phyloP scores from a whole-genome alignment of 2,888 invertebrate species.

The Drosophila aldrichi region DNA sequence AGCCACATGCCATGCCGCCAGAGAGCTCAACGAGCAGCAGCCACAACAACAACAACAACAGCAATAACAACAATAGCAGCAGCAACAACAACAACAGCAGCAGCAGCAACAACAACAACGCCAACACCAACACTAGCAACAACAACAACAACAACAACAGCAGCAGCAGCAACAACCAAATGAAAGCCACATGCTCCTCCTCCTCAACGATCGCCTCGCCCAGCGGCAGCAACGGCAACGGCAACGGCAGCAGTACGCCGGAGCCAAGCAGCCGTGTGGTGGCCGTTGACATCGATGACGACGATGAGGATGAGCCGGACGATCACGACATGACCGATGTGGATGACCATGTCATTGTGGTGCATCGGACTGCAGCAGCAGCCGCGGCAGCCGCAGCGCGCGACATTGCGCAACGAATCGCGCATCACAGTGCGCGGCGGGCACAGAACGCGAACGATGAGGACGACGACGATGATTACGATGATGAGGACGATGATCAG shows the following conservation, averaged over 20 bases:
- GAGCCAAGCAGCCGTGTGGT: constrained; percentile 51
- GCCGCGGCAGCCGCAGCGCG: constrained; percentile 62
- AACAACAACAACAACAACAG: constrained; percentile 22
- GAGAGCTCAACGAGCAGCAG: constrained; percentile 39
- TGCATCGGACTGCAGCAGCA: constrained; percentile 47
- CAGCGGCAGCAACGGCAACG: constrained; percentile 64
- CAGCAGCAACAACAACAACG: constrained; percentile 62
- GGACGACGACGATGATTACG: constrained; percentile 58
- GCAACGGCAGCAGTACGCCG: constrained; percentile 28
- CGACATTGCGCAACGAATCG: constrained; percentile 67
- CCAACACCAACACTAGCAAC: constrained; percentile 41
- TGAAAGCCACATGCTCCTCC: constrained; percentile 54
- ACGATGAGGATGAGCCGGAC: constrained; percentile 37
- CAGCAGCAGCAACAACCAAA: constrained; percentile 67
- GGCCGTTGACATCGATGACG: constrained; percentile 52
- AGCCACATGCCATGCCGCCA: constrained; percentile 46
- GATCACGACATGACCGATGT: constrained; percentile 49
- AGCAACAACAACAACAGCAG: constrained; percentile 24
- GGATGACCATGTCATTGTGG: constrained; percentile 54
- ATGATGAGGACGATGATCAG: constrained; percentile 31
- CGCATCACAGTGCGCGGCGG: constrained; percentile 53
- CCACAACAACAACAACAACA: constrained; percentile 30
- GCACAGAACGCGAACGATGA: constrained; percentile 57
- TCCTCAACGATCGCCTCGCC: constrained; percentile 46
- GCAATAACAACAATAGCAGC: constrained; percentile 44